These are phyloP conservation scores for Pterois miles DNA, from an alignment of 2,797 vertebrate species.

Conservation along the genomic window DNA sequence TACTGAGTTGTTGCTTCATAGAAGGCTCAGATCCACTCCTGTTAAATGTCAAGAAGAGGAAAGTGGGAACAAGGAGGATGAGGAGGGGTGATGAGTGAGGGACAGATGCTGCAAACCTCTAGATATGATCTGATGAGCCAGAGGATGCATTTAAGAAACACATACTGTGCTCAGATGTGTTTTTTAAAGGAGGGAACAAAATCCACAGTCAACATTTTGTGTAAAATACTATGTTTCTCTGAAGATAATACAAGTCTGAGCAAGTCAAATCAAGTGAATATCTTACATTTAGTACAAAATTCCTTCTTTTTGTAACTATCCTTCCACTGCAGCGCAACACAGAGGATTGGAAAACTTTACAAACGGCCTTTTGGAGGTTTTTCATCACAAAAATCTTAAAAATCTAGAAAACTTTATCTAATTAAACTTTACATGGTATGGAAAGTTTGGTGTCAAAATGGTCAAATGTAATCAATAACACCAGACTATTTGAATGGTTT, in stretches of 20 bases:
- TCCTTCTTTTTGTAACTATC: not conserved
- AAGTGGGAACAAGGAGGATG: not conserved
- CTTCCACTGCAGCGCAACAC: not conserved
- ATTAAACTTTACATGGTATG: not conserved
- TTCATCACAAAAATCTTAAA: not conserved
- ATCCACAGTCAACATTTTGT: not conserved
- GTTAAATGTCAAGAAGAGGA: conserved; percentile 2
- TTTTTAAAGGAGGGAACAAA: not conserved
- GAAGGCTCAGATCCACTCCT: not conserved
- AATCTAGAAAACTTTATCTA: not conserved
- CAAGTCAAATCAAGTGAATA: not conserved
- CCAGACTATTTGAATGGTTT: not conserved
- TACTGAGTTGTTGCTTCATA: conserved; percentile 8
- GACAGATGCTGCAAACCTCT: not conserved
- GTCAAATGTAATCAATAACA: not conserved
- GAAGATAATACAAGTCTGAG: not conserved
- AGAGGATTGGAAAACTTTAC: not conserved
- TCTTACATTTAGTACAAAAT: not conserved
- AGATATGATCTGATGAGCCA: not conserved
- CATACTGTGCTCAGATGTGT: not conserved
- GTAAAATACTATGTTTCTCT: not conserved
- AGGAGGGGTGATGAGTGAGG: not conserved
- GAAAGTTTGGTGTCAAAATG: not conserved
- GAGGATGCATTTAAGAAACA: not conserved
- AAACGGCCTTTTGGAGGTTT: not conserved